Evolutionary conservation across 2,113 vertebrate genomes (phyloP).

Genomic region (Pelecanus crispus): DNA sequence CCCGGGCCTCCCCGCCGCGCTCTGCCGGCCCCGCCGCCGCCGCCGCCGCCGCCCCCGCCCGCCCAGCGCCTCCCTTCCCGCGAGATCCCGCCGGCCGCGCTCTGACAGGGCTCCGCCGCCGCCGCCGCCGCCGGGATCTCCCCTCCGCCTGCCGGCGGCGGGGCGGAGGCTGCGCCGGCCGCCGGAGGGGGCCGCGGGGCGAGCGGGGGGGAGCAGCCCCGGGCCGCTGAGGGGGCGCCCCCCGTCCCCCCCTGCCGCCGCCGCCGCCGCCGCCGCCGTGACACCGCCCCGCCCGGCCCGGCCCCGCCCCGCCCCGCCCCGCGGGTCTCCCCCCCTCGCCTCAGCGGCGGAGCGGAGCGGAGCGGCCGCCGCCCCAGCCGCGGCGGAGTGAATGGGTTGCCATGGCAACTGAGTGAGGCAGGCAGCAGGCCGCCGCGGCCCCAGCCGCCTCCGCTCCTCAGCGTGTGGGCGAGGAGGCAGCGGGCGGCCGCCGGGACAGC

Average conservation of each 20-base stretch:
- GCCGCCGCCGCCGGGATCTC: background rate
- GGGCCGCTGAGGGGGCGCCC: background rate
- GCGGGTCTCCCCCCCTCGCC: background rate
- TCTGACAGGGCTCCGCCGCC: background rate
- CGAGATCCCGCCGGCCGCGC: background rate
- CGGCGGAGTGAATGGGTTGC: slow-evolving; percentile 83
- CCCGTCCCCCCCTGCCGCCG: background rate
- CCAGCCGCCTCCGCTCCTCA: slow-evolving; percentile 59
- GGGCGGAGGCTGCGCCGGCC: background rate
- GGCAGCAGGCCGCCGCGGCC: slow-evolving; percentile 75
- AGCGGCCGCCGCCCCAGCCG: background rate
- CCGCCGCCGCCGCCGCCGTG: too few species aligned
- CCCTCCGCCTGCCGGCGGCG: background rate
- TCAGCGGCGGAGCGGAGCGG: background rate
- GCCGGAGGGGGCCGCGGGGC: background rate
- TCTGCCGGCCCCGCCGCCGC: background rate
- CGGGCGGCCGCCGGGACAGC: slow-evolving; percentile 24
- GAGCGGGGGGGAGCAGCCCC: too few species aligned
- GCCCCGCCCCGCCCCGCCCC: background rate
- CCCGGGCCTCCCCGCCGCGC: background rate
- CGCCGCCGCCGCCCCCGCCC: background rate
- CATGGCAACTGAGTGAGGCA: slow-evolving; percentile 89
- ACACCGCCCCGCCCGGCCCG: background rate
- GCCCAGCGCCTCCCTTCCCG: background rate
- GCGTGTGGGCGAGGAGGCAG: slow-evolving; percentile 63